Evolutionary conservation across 2,797 vertebrate species (phyloP).

Genomic region (Labroides dimidiatus): DNA sequence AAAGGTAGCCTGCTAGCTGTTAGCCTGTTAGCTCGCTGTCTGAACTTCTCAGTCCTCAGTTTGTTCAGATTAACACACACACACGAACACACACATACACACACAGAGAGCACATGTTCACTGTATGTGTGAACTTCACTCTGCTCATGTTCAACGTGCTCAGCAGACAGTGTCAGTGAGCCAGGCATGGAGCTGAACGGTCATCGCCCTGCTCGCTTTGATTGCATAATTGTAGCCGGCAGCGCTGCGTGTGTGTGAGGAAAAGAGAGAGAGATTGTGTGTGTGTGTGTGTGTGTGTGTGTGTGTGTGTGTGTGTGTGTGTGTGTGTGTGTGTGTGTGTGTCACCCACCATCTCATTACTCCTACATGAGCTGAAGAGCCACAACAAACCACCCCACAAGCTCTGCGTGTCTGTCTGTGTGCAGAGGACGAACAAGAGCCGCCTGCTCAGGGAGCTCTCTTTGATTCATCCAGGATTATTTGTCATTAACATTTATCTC

Average conservation of each 20-base stretch:
- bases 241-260: no score
- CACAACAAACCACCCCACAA: constrained; percentile 41
- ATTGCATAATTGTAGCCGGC: constrained; percentile 72
- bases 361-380: constrained; percentile 52
- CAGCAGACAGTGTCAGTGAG: background rate
- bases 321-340: constrained; percentile 11
- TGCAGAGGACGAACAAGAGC: constrained; percentile 41
- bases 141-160: background rate
- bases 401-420: constrained; percentile 12
- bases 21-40: constrained; percentile 57
- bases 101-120: background rate
- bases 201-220: constrained; percentile 28
- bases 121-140: background rate
- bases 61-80: background rate
- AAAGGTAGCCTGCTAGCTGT: constrained; percentile 42
- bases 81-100: background rate
- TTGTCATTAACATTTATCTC: constrained; percentile 7
- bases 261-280: no score
- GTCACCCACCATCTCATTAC: constrained; percentile 67
- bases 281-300: background rate
- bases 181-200: constrained; percentile 5
- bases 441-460: constrained; percentile 28
- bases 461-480: constrained; percentile 12
- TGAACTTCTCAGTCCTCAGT: constrained; percentile 1
- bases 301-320: constrained; percentile 12